These are phyloP conservation scores for Schizothorax lantsangensis DNA, from an alignment of 2,797 vertebrate genomes.

Conservation along the genomic window DNA sequence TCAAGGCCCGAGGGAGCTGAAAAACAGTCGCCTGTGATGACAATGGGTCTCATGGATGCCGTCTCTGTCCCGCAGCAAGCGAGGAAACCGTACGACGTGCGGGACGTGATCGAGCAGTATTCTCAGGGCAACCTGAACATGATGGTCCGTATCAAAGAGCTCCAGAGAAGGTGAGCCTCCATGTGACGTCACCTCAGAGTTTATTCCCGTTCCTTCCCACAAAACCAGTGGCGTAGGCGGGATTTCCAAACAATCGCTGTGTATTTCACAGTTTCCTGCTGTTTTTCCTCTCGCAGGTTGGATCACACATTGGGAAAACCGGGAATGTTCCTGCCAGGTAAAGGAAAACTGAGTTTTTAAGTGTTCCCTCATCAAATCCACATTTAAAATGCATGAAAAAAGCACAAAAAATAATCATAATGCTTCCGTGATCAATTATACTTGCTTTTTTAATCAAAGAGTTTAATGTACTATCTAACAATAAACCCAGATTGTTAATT, in stretches of 20 bases:
- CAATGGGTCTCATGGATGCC: conserved; percentile 41
- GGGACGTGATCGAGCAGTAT: conserved; percentile 82
- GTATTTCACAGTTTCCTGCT: conserved; percentile 50
- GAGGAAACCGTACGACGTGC: conserved; percentile 79
- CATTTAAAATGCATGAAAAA: not conserved
- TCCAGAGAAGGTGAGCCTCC: conserved; percentile 78
- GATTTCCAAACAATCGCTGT: conserved; percentile 38
- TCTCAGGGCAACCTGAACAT: conserved; percentile 83
- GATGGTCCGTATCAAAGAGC: conserved; percentile 84
- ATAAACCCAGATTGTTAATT: not conserved
- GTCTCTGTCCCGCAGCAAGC: conserved; percentile 75
- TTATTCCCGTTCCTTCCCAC: not conserved
- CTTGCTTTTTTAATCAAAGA: not conserved
- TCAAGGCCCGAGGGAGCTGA: conserved; percentile 65
- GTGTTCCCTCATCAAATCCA: not conserved
- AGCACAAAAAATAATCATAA: not conserved
- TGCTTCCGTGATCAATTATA: no score
- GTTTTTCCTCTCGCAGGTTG: conserved; percentile 74
- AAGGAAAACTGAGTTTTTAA: conserved; percentile 24
- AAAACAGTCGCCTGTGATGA: conserved; percentile 53
- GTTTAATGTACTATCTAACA: not conserved
- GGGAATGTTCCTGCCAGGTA: conserved; percentile 91
- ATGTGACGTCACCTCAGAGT: not conserved
- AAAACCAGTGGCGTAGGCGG: not conserved
- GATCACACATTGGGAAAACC: conserved; percentile 90